Evolutionary conservation across 2,797 vertebrate genomes (phyloP).

Genomic region (Tokudaia tokunoshimensis): DNA sequence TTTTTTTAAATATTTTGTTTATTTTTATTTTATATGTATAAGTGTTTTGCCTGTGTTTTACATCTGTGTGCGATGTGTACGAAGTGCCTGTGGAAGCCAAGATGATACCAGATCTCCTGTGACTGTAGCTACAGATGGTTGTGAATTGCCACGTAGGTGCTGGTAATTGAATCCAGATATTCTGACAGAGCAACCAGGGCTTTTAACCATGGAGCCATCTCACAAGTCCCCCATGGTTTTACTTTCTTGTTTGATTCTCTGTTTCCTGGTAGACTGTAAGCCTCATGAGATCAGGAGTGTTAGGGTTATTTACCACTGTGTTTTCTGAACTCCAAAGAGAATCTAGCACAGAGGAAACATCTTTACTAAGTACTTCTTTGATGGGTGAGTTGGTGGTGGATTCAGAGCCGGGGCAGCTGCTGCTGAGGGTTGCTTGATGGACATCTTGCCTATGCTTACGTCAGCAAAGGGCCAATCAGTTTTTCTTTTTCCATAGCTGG

Average conservation of each 20-base stretch:
- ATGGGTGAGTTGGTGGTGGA: background rate
- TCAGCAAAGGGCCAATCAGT: background rate
- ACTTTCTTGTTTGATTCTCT: background rate
- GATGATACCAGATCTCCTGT: background rate
- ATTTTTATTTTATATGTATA: background rate
- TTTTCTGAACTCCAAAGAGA: background rate
- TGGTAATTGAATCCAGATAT: background rate
- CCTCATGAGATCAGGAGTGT: background rate
- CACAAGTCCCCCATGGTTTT: background rate
- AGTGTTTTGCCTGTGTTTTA: background rate
- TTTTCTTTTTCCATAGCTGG: background rate
- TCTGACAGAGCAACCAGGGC: background rate
- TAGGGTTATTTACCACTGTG: background rate
- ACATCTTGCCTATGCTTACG: background rate
- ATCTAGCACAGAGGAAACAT: no score
- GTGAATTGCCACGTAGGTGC: background rate
- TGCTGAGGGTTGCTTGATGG: background rate
- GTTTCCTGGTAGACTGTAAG: background rate
- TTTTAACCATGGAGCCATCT: background rate
- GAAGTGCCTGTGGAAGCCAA: background rate
- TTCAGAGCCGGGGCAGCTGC: background rate
- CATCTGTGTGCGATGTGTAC: background rate
- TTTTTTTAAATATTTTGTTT: background rate
- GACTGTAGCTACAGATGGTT: background rate
- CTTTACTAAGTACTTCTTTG: background rate